phyloP scores from a whole-genome alignment of 1,140 invertebrate species.

The Ditylenchus dipsaci region DNA sequence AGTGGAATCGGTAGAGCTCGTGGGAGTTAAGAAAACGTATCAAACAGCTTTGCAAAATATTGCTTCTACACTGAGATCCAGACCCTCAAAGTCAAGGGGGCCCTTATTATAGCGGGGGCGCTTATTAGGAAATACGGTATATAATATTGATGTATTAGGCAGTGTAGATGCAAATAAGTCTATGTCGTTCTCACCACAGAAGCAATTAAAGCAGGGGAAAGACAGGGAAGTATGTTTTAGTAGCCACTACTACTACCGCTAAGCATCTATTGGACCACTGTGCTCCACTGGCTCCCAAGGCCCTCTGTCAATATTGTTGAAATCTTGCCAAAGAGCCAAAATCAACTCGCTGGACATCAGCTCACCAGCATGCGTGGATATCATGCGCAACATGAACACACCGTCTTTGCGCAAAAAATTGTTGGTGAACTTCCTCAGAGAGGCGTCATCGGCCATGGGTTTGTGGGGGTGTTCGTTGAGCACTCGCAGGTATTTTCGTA shows the following conservation, averaged over 20 bases:
- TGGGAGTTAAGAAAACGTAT: no score
- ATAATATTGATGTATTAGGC: no score
- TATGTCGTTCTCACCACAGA: no score
- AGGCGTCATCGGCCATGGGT: conserved; percentile 55
- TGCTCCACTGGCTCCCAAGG: conserved; percentile 7
- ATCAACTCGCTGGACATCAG: conserved; percentile 57
- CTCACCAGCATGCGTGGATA: conserved; percentile 56
- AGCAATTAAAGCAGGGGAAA: no score
- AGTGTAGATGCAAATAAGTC: no score
- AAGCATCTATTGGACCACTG: neutral
- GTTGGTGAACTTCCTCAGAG: conserved; percentile 55
- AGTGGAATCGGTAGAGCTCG: no score
- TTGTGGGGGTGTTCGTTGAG: conserved; percentile 55
- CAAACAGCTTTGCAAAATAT: no score
- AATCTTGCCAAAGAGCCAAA: conserved; percentile 57
- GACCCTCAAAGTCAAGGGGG: no score
- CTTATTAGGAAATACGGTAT: no score
- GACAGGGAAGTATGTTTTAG: neutral
- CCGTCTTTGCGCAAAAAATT: conserved; percentile 57
- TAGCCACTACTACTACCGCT: neutral
- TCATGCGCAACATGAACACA: conserved; percentile 52
- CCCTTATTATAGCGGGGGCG: no score
- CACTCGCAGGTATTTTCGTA: conserved; percentile 57
- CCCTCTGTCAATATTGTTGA: conserved; percentile 57
- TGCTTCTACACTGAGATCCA: no score